These are phyloP conservation scores for Scartelaos histophorus DNA, from an alignment of 2,113 vertebrate species.

Conservation along the genomic window DNA sequence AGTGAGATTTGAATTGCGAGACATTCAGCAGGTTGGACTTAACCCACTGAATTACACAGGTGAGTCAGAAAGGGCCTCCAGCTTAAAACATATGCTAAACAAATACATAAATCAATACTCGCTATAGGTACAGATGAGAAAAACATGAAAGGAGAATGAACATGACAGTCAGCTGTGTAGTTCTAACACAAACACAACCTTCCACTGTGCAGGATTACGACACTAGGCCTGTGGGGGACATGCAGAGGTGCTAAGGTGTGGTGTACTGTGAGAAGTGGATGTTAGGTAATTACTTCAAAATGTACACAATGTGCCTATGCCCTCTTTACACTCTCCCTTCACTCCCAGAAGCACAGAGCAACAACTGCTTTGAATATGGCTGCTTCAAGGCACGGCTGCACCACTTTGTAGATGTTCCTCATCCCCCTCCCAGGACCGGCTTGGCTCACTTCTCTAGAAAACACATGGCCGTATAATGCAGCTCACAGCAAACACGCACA, in stretches of 20 bases:
- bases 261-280: constrained; percentile 21
- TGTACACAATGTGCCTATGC: constrained; percentile 38
- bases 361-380: constrained; percentile 39
- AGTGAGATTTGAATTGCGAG: not conserved
- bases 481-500: not conserved
- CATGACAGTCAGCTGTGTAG: not conserved
- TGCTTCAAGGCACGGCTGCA: constrained; percentile 54
- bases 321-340: constrained; percentile 37
- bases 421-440: constrained; percentile 39
- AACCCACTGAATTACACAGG: not conserved
- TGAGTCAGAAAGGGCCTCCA: not conserved
- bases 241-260: constrained; percentile 24
- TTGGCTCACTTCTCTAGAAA: constrained; percentile 41
- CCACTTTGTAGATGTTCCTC: constrained; percentile 63
- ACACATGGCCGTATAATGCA: constrained; percentile 28
- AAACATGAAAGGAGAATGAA: not conserved
- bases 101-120: not conserved
- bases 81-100: not conserved
- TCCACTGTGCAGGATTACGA: constrained; percentile 21
- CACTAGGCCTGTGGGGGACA: constrained; percentile 13
- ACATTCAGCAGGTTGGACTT: not conserved
- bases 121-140: not conserved
- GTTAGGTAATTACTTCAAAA: constrained; percentile 44
- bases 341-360: constrained; percentile 31
- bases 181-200: constrained; percentile 8